Base-by-base conservation (phyloP, 2,797 vertebrate genomes). In the Erpetoichthys calabaricus region DNA sequence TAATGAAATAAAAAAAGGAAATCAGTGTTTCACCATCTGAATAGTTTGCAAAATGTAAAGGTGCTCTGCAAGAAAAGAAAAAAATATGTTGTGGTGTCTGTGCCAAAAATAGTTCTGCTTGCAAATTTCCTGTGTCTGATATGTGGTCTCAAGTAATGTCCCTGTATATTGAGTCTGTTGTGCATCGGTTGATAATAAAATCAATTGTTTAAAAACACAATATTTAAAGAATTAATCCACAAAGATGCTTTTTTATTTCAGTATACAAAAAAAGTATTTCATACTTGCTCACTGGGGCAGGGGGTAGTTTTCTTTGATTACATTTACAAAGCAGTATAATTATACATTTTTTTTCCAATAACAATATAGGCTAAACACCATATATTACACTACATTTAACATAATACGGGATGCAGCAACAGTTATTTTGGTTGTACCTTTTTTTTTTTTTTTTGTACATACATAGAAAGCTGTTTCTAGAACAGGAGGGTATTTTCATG, bases 281-380 rank as follows among this genome's bases (percentile, higher is more conserved):
- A 54, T 54, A 54, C 53, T 54, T 41, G 7, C 53, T 4, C 53
- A 54, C 53, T 7, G 44, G 41, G n/a, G 9, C 25, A 55, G 56
- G 64, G 64, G 44, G 71, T 71, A 75, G 76, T 68, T 68, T 7
- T 10, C 45, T 47, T 78, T 82, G 77, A 78, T 82, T 78, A 62
- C 70, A 63, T 66, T 60, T 70, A 74, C 75, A 77, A 73, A 81
- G 69, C 73, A 67, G 67, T 61, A 3, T 45, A 56, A 63, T 73
- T 52, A 66, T 74, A 77, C 71, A 80, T 70, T 76, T 7, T 68
- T 67, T 55, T 60, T 55, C 56, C 59, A 8, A 62, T 51, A 60
- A 60, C 63, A 9, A 65, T 25, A 62, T 64, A 56, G 64, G 73
- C 66, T 61, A 56, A 63, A 60, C 63, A 42, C 63, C 56, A 62